Evolutionary conservation across 2,797 vertebrate genomes (phyloP), one percentile per base, ranked within the genome.

Genomic region (Threskiornis aethiopicus): DNA sequence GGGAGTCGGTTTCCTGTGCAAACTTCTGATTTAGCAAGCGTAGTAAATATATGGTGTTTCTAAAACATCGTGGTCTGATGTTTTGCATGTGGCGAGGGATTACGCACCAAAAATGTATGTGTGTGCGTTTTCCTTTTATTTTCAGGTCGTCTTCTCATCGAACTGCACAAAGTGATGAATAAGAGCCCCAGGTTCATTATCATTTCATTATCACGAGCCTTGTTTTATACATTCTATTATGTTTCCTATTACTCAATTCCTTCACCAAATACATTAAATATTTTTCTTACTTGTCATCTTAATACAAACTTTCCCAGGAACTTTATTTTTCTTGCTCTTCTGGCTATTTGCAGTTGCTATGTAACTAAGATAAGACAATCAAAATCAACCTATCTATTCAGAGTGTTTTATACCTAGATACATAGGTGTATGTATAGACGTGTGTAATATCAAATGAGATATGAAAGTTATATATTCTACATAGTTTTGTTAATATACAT

Each of bases 211-310:
- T 58, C 58, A 54, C 0, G 1, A 81, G 46, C 59, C n/a, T 82
- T 46, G 24, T 44, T 90, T 87, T 72, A 76, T 47, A 18, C 26
- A 37, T 81, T 90, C n/a, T 76, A 8, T 66, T 55, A 42, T 25
- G 49, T 70, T 87, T 83, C 58, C 42, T 84, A 37, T 78, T 93
- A 81, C 39, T 93, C 58, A 54, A 18, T 66, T 77, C 11, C 49
- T 89, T 73, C 67, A 73, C 44, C 31, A 37, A 83, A 85, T 28
- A 71, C 37, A 47, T 52, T 39, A 61, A 90, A 47, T 69, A 76
- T 84, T 96, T 89, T 82, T 52, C 70, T 90, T 81, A 26, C 16
- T 92, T 84, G n/a, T 80, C 76, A 86, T 72, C 52, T 71, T 92
- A 84, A 71, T 25, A 26, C 55, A 94, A 85, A 64, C 70, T 89